These are phyloP conservation scores for Phrynocephalus guinanensis DNA, from an alignment of 2,797 vertebrate genomes.

Conservation along the genomic window DNA sequence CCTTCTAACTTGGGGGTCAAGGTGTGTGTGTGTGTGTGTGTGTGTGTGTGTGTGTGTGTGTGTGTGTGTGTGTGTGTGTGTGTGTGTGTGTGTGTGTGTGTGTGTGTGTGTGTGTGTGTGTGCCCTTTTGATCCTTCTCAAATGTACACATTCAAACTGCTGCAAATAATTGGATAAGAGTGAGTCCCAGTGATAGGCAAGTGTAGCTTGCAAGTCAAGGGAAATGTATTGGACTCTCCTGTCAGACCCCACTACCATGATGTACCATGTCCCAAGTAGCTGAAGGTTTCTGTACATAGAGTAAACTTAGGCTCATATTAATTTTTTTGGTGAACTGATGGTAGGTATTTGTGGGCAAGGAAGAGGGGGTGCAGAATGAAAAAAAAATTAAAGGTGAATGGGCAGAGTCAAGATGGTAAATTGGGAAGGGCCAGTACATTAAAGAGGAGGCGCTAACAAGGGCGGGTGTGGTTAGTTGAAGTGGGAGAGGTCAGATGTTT, in stretches of 20 bases:
- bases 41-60: no score
- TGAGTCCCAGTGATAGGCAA: background rate
- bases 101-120: background rate
- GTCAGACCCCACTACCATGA: background rate
- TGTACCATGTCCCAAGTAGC: background rate
- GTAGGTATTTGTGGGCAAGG: background rate
- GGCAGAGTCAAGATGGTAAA: background rate
- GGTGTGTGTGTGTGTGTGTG: no score
- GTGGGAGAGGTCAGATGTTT: background rate
- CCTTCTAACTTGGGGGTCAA: background rate
- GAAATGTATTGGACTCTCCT: background rate
- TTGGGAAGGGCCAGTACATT: slow-evolving; percentile 9
- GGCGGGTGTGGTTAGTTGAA: slow-evolving; percentile 15
- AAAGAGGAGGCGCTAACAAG: background rate
- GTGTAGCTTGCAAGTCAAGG: background rate
- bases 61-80: background rate
- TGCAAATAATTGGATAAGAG: background rate
- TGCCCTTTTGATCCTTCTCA: background rate
- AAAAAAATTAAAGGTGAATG: background rate
- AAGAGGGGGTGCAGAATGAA: background rate
- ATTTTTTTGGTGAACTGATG: background rate
- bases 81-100: no score
- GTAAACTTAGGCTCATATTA: background rate
- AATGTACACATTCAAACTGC: background rate
- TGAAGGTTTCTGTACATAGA: background rate